Evolutionary conservation across 2,113 vertebrate species (phyloP).

Genomic region (Candoia aspera): DNA sequence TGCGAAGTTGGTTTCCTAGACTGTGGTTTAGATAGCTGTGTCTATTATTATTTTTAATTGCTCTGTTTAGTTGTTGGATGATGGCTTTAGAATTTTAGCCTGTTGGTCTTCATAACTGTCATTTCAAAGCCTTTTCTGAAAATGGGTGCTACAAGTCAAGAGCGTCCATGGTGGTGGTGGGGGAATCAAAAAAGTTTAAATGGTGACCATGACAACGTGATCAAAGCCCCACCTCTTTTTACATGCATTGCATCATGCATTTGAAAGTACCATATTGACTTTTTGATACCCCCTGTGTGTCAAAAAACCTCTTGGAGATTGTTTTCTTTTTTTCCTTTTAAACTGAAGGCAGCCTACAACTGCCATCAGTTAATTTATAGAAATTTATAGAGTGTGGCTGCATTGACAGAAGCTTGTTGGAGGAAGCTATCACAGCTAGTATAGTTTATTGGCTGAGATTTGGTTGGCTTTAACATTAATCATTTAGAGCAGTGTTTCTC

Average conservation of each 20-base stretch:
- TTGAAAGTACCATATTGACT: no score
- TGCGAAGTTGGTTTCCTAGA: background rate
- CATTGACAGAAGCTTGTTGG: no score
- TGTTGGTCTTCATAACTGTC: background rate
- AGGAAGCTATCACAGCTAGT: background rate
- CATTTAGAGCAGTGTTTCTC: background rate
- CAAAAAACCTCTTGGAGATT: no score
- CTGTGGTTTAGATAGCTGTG: background rate
- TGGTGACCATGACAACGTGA: no score
- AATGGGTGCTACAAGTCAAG: no score
- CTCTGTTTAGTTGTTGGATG: no score
- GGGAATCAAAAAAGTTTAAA: no score
- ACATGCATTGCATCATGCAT: no score
- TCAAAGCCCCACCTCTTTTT: no score
- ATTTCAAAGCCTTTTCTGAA: background rate
- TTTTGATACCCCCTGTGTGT: no score
- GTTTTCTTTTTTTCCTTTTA: background rate
- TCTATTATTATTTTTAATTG: background rate
- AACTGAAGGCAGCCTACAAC: background rate
- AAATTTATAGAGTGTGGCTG: background rate
- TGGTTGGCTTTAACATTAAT: background rate
- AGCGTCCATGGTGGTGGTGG: no score
- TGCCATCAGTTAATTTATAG: background rate
- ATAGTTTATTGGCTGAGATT: background rate
- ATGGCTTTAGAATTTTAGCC: background rate